These are phyloP conservation scores for Calameuta pallipes DNA, from an alignment of 2,888 invertebrate genomes.

Conservation along the genomic window DNA sequence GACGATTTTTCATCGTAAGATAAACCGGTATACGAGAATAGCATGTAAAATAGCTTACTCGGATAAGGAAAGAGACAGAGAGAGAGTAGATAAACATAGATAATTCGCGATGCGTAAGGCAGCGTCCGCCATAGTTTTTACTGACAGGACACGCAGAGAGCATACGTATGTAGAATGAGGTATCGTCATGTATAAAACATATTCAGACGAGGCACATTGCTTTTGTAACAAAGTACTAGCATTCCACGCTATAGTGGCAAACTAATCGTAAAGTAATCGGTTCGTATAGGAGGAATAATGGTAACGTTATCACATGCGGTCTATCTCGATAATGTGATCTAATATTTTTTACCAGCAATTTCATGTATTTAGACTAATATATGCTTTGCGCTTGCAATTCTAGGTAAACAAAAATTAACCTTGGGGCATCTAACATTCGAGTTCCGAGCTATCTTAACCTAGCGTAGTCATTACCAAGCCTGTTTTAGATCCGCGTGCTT, in stretches of 20 bases:
- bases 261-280: background rate
- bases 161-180: background rate
- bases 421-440: too few relatives aligned
- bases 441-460: too few relatives aligned
- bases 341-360: too few relatives aligned
- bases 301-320: too few relatives aligned
- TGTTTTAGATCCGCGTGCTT: too few relatives aligned
- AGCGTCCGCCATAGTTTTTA: background rate
- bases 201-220: background rate
- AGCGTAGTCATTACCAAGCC: too few relatives aligned
- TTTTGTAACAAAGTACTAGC: background rate
- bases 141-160: background rate
- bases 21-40: background rate
- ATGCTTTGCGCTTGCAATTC: too few relatives aligned
- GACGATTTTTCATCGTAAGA: slow-evolving; percentile 1
- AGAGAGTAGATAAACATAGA: background rate
- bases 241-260: background rate
- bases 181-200: background rate
- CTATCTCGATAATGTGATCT: too few relatives aligned
- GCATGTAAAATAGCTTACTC: background rate
- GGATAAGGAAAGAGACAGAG: background rate
- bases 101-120: background rate
- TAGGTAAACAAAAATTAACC: too few relatives aligned
- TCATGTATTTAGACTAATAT: too few relatives aligned
- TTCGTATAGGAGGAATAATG: background rate